Evolutionary conservation across 2,797 vertebrate genomes (phyloP).

Genomic region (Heteromormyrus szaboi): DNA sequence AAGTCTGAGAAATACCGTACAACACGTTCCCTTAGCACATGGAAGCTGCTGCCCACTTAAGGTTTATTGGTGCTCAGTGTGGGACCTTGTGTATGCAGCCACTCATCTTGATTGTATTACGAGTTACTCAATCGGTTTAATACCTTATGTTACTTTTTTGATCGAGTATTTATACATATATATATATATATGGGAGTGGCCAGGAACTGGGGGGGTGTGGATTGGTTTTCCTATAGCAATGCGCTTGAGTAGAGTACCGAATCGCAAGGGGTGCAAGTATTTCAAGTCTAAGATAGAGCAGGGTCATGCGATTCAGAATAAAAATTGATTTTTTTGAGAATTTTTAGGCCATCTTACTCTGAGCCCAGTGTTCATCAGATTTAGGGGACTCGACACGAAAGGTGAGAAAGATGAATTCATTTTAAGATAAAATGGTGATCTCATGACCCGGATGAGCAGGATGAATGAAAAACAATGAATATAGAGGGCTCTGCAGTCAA

Average conservation of each 20-base stretch:
- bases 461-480: not conserved
- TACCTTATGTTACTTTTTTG: not conserved
- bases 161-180: not conserved
- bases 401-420: not conserved
- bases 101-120: not conserved
- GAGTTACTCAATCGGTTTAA: not conserved
- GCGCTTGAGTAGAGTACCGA: not conserved
- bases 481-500: not conserved
- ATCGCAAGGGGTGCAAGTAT: not conserved
- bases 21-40: not conserved
- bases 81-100: not conserved
- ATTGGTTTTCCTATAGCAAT: not conserved
- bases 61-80: not conserved
- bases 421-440: not conserved
- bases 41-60: not conserved
- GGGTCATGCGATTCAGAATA: not conserved
- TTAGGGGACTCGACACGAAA: not conserved
- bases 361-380: not conserved
- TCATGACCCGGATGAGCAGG: not conserved
- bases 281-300: not conserved
- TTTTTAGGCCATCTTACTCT: not conserved
- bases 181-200: not conserved
- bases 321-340: not conserved
- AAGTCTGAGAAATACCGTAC: conserved; percentile 38
- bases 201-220: not conserved